Conservation (phyloP, 2,797 vertebrate species). For the Crypturellus tataupa region DNA sequence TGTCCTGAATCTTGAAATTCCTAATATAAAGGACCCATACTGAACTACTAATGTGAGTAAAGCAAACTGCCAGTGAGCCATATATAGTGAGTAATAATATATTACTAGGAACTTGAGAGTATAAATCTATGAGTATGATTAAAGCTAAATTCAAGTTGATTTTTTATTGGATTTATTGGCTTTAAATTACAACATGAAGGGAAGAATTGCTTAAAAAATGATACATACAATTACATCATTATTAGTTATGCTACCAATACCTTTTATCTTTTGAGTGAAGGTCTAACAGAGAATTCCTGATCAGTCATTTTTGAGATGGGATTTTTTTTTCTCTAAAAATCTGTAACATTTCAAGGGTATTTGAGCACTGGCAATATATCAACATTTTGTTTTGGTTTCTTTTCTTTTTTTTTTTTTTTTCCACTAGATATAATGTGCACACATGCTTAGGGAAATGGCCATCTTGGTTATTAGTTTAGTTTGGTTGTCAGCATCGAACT, state of each 20-base stretch:
- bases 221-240: background rate
- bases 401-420: background rate
- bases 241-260: background rate
- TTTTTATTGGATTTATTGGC: background rate
- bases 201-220: background rate
- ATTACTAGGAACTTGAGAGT: background rate
- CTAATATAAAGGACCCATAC: background rate
- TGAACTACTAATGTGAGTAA: background rate
- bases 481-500: background rate
- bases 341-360: background rate
- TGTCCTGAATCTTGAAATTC: conserved; percentile 2
- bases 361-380: background rate
- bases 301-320: background rate
- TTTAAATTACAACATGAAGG: background rate
- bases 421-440: background rate
- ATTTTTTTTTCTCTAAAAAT: background rate
- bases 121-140: background rate
- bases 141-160: background rate
- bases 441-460: background rate
- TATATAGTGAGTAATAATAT: background rate
- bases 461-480: background rate
- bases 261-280: background rate
- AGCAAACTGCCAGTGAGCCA: background rate
- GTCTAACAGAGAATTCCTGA: background rate
- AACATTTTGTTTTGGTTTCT: background rate